Evolutionary conservation across 2,113 vertebrate genomes (phyloP).

Genomic region (Pelvicachromis taeniatus): DNA sequence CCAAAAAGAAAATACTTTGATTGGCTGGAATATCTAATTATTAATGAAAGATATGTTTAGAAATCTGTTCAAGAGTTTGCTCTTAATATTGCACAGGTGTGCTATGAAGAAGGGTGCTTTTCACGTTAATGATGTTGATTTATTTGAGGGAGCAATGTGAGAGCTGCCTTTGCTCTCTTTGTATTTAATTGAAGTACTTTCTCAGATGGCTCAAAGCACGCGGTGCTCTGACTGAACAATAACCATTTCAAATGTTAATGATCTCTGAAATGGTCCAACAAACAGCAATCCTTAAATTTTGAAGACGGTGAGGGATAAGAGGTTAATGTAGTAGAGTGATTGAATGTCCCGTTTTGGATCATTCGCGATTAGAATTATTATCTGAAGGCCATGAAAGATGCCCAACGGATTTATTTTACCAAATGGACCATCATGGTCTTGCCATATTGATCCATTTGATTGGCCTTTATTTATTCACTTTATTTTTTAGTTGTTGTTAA

Average conservation of each 20-base stretch:
- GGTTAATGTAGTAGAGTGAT: neutral
- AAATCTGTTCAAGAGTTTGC: neutral
- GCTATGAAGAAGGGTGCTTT: neutral
- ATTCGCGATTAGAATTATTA: too few relatives aligned
- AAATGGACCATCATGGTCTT: too few relatives aligned
- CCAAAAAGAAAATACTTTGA: neutral
- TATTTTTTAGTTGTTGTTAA: too few relatives aligned
- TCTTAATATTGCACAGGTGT: neutral
- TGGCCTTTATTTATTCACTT: too few relatives aligned
- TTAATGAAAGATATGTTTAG: neutral
- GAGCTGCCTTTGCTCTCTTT: neutral
- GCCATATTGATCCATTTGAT: too few relatives aligned
- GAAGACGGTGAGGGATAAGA: neutral
- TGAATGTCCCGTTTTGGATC: too few relatives aligned
- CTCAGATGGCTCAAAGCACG: neutral
- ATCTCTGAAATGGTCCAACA: constrained; percentile 29
- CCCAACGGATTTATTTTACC: too few relatives aligned
- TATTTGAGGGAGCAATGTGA: neutral
- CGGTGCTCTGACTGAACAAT: neutral
- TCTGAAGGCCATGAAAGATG: too few relatives aligned
- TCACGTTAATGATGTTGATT: neutral
- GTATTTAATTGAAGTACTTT: neutral
- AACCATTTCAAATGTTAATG: constrained; percentile 21
- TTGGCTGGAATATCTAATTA: neutral
- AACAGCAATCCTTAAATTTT: neutral